Conservation (phyloP, 2,113 vertebrate genomes). For the Corapipo altera region DNA sequence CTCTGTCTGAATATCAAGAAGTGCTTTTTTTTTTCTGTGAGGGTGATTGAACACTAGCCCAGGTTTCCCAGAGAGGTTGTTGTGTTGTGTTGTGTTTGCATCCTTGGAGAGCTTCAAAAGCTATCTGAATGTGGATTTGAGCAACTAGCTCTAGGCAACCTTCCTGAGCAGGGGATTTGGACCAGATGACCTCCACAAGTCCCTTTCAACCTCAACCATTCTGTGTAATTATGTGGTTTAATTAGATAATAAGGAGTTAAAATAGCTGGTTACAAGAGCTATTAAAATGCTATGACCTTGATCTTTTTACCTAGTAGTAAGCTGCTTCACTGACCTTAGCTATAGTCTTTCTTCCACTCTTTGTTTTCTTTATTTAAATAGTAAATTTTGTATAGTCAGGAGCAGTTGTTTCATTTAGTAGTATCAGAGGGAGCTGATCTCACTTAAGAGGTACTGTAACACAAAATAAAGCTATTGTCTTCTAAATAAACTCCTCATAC, state of each 20-base stretch:
- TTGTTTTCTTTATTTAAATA: background rate
- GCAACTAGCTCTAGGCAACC: background rate
- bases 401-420: background rate
- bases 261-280: background rate
- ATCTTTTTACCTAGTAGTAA: background rate
- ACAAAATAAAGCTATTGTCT: background rate
- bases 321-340: background rate
- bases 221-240: background rate
- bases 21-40: accelerated
- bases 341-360: background rate
- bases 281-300: background rate
- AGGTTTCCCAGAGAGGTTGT: background rate
- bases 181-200: background rate
- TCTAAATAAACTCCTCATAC: background rate
- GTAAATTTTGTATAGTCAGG: background rate
- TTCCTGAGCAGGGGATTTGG: accelerated
- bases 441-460: background rate
- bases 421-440: background rate
- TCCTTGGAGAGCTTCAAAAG: background rate
- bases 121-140: background rate
- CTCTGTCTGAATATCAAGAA: background rate
- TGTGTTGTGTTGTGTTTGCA: background rate
- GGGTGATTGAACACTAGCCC: background rate
- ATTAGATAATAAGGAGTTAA: background rate
- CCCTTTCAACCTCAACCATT: background rate